Evolutionary conservation across 2,113 vertebrate species (phyloP).

Genomic region (Potamarius usumacintae): DNA sequence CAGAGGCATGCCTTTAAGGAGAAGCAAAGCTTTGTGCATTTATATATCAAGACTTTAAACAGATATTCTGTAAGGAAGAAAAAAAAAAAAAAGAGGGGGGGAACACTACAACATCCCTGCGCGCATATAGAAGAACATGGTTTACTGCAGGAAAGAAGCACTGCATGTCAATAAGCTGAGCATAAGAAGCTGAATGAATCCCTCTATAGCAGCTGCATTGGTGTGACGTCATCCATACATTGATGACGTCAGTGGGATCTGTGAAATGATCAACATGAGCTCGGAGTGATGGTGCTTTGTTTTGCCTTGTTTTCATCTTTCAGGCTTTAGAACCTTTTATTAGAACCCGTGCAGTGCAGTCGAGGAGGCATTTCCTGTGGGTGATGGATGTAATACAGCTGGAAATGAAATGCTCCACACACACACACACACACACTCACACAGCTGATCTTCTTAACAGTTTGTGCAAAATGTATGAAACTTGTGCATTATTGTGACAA

Average conservation of each 20-base stretch:
- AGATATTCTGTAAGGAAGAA: background rate
- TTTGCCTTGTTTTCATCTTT: background rate
- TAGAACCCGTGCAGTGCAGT: background rate
- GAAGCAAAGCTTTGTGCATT: background rate
- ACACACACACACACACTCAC: constrained; percentile 12
- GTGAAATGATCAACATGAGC: background rate
- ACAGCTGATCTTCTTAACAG: background rate
- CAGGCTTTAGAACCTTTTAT: background rate
- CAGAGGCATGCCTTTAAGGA: background rate
- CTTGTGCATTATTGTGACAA: background rate
- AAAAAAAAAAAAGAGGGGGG: too few species aligned
- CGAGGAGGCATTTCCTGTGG: background rate
- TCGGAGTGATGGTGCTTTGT: background rate
- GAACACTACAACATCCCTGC: too few species aligned
- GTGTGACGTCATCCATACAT: constrained; percentile 3
- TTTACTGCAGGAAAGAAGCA: background rate
- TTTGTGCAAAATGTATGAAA: background rate
- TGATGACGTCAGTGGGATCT: background rate
- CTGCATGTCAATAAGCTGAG: background rate
- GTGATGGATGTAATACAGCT: background rate
- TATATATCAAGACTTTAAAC: background rate
- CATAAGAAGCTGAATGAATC: too few species aligned
- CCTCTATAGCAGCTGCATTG: background rate
- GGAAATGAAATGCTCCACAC: background rate
- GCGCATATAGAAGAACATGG: background rate